Conservation (phyloP, 30 jellyfish, hydroid and myxozoan species). For the Hydractinia symbiolongicarpus region DNA sequence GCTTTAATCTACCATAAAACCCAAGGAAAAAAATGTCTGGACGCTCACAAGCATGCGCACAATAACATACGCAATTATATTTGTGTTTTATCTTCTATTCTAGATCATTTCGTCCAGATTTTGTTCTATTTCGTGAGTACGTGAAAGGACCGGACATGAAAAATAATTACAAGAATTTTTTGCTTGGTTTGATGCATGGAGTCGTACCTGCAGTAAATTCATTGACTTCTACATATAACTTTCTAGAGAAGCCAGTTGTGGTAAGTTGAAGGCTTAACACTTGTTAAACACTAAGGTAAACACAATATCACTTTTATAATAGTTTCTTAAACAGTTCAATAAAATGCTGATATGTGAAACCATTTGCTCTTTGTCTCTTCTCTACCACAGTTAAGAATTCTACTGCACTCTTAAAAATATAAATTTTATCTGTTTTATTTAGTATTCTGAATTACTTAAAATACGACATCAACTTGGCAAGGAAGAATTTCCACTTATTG, state of each 20-base stretch:
- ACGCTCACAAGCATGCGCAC: too few species aligned
- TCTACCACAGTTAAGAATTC: background rate
- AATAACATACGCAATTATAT: too few species aligned
- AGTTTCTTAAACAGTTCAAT: background rate
- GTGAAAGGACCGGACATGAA: slow-evolving; percentile 62
- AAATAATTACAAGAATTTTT: slow-evolving; percentile 47
- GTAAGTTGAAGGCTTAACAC: slow-evolving; percentile 28
- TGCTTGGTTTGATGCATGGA: slow-evolving; percentile 94
- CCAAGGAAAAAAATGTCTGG: too few species aligned
- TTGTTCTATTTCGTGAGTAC: slow-evolving; percentile 70
- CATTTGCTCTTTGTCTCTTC: background rate
- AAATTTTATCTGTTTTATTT: background rate
- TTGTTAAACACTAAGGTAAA: background rate
- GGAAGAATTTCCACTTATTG: slow-evolving; percentile 77
- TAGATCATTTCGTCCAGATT: slow-evolving; percentile 93
- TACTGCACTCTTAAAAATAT: background rate
- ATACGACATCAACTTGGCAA: slow-evolving; percentile 59
- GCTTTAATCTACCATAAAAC: too few species aligned
- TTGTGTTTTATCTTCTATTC: background rate
- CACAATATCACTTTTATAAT: background rate
- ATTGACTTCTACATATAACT: slow-evolving; percentile 51
- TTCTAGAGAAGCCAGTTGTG: slow-evolving; percentile 83
- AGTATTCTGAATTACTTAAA: slow-evolving; percentile 68
- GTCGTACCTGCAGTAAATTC: slow-evolving; percentile 76
- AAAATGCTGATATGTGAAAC: background rate